These are phyloP conservation scores for Dryococelus australis DNA, from an alignment of 2,888 invertebrate species.

Conservation along the genomic window DNA sequence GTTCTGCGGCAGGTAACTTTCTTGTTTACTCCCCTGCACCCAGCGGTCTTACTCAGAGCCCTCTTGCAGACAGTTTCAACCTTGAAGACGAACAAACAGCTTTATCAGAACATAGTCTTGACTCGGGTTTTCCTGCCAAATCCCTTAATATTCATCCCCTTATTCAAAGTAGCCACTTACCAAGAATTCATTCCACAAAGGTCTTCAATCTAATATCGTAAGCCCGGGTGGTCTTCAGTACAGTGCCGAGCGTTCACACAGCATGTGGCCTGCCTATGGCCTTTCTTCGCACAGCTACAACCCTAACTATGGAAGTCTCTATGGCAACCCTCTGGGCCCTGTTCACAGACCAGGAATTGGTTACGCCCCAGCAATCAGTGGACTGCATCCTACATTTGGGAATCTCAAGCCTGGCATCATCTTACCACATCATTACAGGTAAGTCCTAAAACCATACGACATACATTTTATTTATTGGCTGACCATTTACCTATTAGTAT, in stretches of 20 bases:
- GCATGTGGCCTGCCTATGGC: background rate
- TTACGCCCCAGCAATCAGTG: background rate
- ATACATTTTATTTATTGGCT: too few species aligned
- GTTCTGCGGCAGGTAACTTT: background rate
- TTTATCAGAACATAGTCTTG: background rate
- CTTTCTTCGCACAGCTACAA: background rate
- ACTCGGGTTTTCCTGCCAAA: background rate
- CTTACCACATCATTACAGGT: background rate
- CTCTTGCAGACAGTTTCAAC: background rate
- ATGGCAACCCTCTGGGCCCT: background rate
- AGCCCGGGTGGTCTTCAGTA: background rate
- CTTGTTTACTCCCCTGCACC: background rate
- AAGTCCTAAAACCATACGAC: background rate
- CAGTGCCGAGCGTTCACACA: background rate
- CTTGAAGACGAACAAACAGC: background rate
- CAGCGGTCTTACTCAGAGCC: background rate
- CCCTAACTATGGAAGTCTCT: background rate
- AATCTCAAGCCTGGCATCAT: background rate
- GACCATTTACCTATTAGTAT: too few species aligned
- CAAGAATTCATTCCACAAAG: background rate
- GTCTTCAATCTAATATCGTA: background rate
- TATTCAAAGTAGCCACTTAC: background rate
- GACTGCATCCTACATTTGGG: background rate
- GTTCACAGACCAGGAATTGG: background rate
- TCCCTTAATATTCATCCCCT: background rate